Evolutionary conservation across 30 jellyfish, hydroid and myxozoan species (phyloP).

Genomic region (Pelagia noctiluca): DNA sequence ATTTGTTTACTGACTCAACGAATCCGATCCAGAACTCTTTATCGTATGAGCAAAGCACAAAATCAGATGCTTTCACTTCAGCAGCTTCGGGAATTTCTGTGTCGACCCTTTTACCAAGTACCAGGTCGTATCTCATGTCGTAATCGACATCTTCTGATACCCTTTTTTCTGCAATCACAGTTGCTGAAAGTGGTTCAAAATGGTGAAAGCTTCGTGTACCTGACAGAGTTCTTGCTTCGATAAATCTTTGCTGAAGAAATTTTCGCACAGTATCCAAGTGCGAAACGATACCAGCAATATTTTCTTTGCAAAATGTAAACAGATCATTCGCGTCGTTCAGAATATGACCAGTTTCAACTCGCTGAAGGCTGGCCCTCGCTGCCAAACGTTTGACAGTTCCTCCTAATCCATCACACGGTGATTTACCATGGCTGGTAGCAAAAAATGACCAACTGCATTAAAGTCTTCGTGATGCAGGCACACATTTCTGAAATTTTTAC

Average conservation of each 20-base stretch:
- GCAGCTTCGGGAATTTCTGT: not conserved
- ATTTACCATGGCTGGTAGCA: slow-evolving; percentile 80
- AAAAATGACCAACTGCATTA: slow-evolving; percentile 50
- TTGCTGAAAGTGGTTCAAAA: slow-evolving; percentile 8
- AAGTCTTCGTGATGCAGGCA: slow-evolving; percentile 39
- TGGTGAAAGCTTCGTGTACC: slow-evolving; percentile 38
- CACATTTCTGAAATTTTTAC: slow-evolving; percentile 51
- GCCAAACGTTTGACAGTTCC: slow-evolving; percentile 64
- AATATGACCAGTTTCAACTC: not conserved
- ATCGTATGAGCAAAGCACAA: slow-evolving; percentile 32
- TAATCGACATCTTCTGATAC: slow-evolving; percentile 18
- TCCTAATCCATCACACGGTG: slow-evolving; percentile 76
- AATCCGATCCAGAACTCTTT: slow-evolving; percentile 38
- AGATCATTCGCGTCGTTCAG: slow-evolving; percentile 3
- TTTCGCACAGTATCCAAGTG: not conserved
- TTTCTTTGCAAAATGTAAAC: slow-evolving; percentile 20
- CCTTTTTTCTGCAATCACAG: not conserved
- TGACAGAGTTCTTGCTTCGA: slow-evolving; percentile 4
- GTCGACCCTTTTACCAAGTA: not conserved
- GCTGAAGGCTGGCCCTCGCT: slow-evolving; percentile 38
- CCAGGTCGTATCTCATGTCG: not conserved
- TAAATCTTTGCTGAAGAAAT: not conserved
- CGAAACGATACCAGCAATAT: not conserved
- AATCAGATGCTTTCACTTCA: not conserved
- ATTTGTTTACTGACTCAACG: slow-evolving; percentile 17